Evolutionary conservation across 2,888 invertebrate species (phyloP).

Genomic region (Terebella lapidaria): DNA sequence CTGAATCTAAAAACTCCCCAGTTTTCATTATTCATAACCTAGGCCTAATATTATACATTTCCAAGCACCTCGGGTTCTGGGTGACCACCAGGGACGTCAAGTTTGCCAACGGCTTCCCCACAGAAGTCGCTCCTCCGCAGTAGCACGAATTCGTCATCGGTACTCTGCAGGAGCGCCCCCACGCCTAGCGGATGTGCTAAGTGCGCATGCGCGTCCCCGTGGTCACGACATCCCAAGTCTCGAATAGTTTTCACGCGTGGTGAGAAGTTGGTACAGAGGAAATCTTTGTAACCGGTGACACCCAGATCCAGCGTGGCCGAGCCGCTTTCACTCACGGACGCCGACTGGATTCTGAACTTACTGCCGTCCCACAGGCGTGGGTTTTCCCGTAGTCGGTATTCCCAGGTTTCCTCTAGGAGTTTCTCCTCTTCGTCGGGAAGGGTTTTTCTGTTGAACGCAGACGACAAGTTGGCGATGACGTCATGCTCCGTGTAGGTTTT

Average conservation of each 20-base stretch:
- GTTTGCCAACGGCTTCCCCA: conserved; percentile 50
- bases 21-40: no score
- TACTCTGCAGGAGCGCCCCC: conserved; percentile 49
- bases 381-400: conserved; percentile 30
- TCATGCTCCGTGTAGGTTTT: no score
- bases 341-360: conserved; percentile 48
- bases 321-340: conserved; percentile 14
- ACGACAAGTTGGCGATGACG: conserved; percentile 9
- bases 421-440: conserved; percentile 27
- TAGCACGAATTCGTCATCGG: conserved; percentile 48
- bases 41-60: no score
- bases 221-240: conserved; percentile 30
- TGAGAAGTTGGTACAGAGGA: conserved; percentile 52
- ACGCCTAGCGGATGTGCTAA: conserved; percentile 54
- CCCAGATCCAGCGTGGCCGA: conserved; percentile 34
- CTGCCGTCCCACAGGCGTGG: conserved; percentile 47
- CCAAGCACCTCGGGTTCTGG: conserved; percentile 55
- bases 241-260: conserved; percentile 34
- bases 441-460: conserved; percentile 27
- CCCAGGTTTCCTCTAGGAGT: conserved; percentile 41
- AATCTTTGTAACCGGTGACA: conserved; percentile 51
- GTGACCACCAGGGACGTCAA: conserved; percentile 55
- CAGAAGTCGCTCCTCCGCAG: conserved; percentile 48
- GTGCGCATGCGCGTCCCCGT: conserved; percentile 42
- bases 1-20: not conserved